Conservation (phyloP, 2,888 invertebrate species). For the Tetragnatha montana region DNA sequence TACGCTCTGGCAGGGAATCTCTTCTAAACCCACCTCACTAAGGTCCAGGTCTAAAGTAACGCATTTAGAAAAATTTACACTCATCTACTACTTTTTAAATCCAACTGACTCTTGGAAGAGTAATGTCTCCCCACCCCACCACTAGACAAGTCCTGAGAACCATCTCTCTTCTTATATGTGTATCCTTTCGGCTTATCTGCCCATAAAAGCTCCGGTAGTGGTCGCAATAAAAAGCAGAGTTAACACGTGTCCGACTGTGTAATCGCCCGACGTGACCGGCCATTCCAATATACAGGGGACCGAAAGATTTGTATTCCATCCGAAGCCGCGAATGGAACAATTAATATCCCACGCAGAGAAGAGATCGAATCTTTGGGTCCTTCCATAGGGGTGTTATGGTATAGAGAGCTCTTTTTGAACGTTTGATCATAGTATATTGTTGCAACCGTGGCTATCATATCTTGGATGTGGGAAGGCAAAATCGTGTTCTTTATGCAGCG, state of each 20-base stretch:
- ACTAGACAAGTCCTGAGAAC: background rate
- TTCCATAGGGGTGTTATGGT: background rate
- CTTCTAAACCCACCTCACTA: too few species aligned
- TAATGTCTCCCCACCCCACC: background rate
- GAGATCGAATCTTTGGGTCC: background rate
- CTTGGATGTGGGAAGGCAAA: too few species aligned
- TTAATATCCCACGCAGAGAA: background rate
- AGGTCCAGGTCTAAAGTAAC: too few species aligned
- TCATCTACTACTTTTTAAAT: too few species aligned
- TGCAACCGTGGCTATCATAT: too few species aligned
- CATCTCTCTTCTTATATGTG: background rate
- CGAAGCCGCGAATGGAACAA: conserved; percentile 6
- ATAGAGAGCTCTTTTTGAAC: background rate
- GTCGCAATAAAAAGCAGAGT: background rate
- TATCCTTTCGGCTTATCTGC: background rate
- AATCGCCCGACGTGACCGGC: background rate
- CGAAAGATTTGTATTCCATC: conserved; percentile 16
- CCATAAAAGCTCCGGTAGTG: background rate
- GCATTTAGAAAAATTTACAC: too few species aligned
- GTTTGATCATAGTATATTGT: too few species aligned
- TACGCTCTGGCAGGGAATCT: too few species aligned
- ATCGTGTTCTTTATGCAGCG: too few species aligned
- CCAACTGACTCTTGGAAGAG: too few species aligned
- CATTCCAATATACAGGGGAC: background rate
- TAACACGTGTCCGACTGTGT: background rate